These are phyloP conservation scores for Mastacembelus armatus DNA, from an alignment of 2,797 vertebrate species.

Conservation along the genomic window DNA sequence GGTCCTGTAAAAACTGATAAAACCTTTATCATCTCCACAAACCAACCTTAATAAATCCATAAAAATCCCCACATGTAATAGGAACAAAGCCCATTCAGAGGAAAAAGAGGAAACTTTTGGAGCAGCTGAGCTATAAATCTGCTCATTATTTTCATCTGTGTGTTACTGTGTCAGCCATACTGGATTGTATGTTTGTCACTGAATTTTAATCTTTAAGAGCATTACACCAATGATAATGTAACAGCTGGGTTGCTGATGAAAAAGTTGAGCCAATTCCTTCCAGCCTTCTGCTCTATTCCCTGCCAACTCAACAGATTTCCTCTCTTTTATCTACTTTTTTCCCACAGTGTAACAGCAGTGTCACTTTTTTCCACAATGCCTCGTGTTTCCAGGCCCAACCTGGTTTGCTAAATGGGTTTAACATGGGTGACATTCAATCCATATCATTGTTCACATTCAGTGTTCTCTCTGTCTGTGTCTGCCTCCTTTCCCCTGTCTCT, in stretches of 20 bases:
- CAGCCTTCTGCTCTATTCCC: constrained; percentile 66
- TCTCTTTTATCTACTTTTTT: constrained; percentile 20
- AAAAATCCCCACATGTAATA: neutral
- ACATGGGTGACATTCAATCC: constrained; percentile 66
- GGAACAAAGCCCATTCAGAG: neutral
- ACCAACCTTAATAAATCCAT: no score
- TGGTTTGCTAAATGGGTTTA: constrained; percentile 64
- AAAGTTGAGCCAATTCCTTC: constrained; percentile 78
- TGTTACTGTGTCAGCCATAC: constrained; percentile 37
- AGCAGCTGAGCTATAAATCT: neutral
- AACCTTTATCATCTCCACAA: neutral
- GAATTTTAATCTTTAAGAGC: constrained; percentile 68
- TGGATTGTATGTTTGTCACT: constrained; percentile 50
- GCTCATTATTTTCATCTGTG: constrained; percentile 22
- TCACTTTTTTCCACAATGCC: constrained; percentile 48
- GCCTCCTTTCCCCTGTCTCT: constrained; percentile 42
- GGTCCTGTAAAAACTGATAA: neutral
- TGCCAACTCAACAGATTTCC: constrained; percentile 73
- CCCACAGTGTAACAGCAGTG: constrained; percentile 55
- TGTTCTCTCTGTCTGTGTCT: constrained; percentile 35
- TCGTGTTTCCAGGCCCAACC: constrained; percentile 45
- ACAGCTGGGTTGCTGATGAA: constrained; percentile 81
- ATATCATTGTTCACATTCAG: constrained; percentile 67
- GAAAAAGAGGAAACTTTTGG: neutral
- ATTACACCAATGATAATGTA: constrained; percentile 70